Evolutionary conservation across 1,140 invertebrate genomes (phyloP).

Genomic region (Probaryconus sp.): DNA sequence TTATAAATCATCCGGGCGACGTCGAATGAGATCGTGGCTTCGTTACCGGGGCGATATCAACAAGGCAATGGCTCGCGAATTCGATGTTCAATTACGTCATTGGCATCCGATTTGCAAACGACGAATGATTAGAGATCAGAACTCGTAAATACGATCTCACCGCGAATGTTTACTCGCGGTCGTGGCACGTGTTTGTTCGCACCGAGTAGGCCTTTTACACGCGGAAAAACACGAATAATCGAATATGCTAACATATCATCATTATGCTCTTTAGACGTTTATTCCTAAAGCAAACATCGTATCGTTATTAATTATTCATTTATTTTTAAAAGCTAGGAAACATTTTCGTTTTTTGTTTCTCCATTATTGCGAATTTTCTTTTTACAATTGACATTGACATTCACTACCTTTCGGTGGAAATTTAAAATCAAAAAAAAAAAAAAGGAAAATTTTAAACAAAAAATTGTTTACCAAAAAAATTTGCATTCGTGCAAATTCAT

Average conservation of each 20-base stretch:
- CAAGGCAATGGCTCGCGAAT: conserved; percentile 45
- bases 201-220: conserved; percentile 20
- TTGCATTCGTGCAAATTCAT: too few species aligned
- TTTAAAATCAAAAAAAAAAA: too few species aligned
- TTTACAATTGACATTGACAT: too few species aligned
- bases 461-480: too few species aligned
- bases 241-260: conserved; percentile 30
- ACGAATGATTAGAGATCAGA: conserved; percentile 34
- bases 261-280: conserved; percentile 16
- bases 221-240: conserved; percentile 42
- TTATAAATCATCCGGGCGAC: conserved; percentile 48
- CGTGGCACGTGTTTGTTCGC: conserved; percentile 36
- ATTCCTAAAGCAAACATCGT: conserved; percentile 40
- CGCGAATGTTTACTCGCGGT: conserved; percentile 36
- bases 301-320: conserved; percentile 21
- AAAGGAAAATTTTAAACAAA: too few species aligned
- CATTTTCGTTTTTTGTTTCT: not conserved
- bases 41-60: conserved; percentile 25
- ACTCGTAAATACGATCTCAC: conserved; percentile 1
- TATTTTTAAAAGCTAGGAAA: conserved; percentile 2
- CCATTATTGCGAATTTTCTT: too few species aligned
- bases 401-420: too few species aligned
- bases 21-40: conserved; percentile 23
- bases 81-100: conserved; percentile 30
- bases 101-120: conserved; percentile 30